Evolutionary conservation across 2,888 invertebrate genomes (phyloP).

Genomic region (Deilephila porcellus): DNA sequence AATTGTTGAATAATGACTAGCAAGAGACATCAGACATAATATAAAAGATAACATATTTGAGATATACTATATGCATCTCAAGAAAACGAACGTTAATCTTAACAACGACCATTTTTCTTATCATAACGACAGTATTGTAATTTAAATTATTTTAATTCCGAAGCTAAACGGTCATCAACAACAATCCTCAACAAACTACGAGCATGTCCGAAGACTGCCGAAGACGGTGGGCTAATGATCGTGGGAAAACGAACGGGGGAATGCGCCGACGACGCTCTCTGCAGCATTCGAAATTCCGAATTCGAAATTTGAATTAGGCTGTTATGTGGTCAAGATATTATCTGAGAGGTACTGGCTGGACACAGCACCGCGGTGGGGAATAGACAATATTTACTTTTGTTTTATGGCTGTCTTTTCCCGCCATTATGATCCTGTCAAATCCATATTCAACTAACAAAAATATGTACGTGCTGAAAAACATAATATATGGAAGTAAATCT

Average conservation of each 20-base stretch:
- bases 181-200: slow-evolving; percentile 26
- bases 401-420: background rate
- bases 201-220: slow-evolving; percentile 25
- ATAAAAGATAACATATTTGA: too few relatives aligned
- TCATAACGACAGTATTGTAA: too few relatives aligned
- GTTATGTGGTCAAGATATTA: slow-evolving; percentile 23
- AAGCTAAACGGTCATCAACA: slow-evolving; percentile 8
- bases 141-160: slow-evolving; percentile 7
- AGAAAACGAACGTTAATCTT: too few relatives aligned
- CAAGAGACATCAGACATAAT: too few relatives aligned
- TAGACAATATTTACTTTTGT: background rate
- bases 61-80: too few relatives aligned
- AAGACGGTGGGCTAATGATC: slow-evolving; percentile 50
- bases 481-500: too few relatives aligned
- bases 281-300: slow-evolving; percentile 50
- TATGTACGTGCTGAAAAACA: too few relatives aligned
- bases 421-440: background rate
- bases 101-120: too few relatives aligned
- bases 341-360: slow-evolving; percentile 8
- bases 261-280: slow-evolving; percentile 39
- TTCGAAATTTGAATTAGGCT: slow-evolving; percentile 53
- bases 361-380: background rate
- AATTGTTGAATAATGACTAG: too few relatives aligned
- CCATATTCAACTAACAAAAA: too few relatives aligned
- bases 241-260: slow-evolving; percentile 53